A percentile compares a stretch with the other conserved stretches of the same genome.
Evolutionary conservation across 2,797 vertebrate genomes (phyloP).

Genomic region (Pampus argenteus): DNA sequence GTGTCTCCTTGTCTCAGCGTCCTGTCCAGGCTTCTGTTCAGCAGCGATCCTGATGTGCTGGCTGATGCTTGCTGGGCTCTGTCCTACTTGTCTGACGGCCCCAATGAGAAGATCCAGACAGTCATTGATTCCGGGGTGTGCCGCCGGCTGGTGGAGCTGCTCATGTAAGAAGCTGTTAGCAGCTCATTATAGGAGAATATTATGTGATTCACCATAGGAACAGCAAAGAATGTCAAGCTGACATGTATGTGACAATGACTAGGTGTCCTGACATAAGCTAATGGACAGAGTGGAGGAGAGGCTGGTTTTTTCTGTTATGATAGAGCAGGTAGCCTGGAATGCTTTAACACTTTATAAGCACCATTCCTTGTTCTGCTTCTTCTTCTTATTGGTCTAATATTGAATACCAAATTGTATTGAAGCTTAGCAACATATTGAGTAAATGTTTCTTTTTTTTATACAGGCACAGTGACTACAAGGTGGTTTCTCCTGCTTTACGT

Average conservation of each 20-base stretch:
- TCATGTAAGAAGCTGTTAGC: slow-evolving; percentile 85
- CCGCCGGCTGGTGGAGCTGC: slow-evolving; percentile 91
- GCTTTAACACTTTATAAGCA: too few species aligned
- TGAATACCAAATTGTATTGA: too few species aligned
- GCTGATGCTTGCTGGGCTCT: slow-evolving; percentile 95
- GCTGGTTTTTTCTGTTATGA: too few species aligned
- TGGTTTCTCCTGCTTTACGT: slow-evolving; percentile 92
- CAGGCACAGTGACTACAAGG: slow-evolving; percentile 94
- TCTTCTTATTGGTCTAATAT: too few species aligned
- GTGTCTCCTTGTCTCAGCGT: slow-evolving; percentile 92
- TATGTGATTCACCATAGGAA: not conserved
- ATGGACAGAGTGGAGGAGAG: too few species aligned
- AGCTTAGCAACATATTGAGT: not conserved
- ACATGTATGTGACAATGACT: not conserved
- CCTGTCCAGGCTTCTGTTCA: slow-evolving; percentile 91
- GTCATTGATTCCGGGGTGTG: slow-evolving; percentile 95
- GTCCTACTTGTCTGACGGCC: slow-evolving; percentile 93
- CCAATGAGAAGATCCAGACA: slow-evolving; percentile 94
- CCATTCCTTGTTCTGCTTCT: too few species aligned
- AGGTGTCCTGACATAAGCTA: too few species aligned
- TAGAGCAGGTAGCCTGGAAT: too few species aligned
- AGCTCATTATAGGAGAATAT: not conserved
- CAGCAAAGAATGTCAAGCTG: not conserved
- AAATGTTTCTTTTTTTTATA: slow-evolving; percentile 16
- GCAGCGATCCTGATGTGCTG: slow-evolving; percentile 91